Evolutionary conservation across 2,797 vertebrate species (phyloP).

Genomic region (Falco novaeseelandiae): DNA sequence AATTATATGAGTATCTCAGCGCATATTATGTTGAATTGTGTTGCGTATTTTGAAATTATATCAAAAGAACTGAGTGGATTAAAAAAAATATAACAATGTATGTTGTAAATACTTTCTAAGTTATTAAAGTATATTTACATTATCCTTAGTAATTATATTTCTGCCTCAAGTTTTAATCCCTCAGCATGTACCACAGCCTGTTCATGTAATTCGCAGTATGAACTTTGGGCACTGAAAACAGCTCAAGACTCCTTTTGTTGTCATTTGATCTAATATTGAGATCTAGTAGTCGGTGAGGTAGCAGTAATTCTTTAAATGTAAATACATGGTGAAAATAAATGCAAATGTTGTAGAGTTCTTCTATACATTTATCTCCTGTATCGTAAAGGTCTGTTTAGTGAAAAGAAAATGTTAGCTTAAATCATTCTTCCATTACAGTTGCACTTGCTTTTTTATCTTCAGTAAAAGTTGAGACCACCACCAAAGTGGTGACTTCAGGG

Average conservation of each 20-base stretch:
- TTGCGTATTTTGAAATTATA: background rate
- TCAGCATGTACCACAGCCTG: background rate
- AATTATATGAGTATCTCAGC: background rate
- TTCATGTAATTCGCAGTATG: background rate
- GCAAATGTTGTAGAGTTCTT: background rate
- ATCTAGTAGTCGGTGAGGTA: background rate
- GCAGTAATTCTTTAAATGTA: background rate
- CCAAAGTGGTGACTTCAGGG: background rate
- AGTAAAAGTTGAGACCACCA: background rate
- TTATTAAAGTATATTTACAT: background rate
- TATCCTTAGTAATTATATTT: background rate
- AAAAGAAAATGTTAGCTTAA: background rate
- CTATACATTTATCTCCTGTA: background rate
- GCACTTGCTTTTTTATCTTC: background rate
- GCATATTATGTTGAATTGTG: background rate
- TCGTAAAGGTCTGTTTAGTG: background rate
- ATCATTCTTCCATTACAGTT: background rate
- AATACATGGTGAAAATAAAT: background rate
- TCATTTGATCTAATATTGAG: background rate
- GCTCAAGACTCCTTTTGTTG: background rate
- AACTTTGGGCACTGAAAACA: background rate
- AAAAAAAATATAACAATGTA: background rate
- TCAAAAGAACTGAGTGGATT: background rate
- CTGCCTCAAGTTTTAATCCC: background rate
- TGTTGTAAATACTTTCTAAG: background rate